Evolutionary conservation across 1,140 invertebrate genomes (phyloP).

Genomic region (Bombyx mori): ASM3026992v2 NC_085108.1:4377001-4377500

Average conservation of each 20-base stretch:
- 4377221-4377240: background rate
- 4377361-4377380: slow-evolving; percentile 22
- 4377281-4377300: background rate
- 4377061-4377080: no score
- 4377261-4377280: background rate
- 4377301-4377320: background rate
- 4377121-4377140: no score
- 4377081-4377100: no score
- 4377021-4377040: background rate
- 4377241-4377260: background rate
- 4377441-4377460: slow-evolving; percentile 14
- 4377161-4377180: background rate
- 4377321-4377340: background rate
- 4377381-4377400: slow-evolving; percentile 23
- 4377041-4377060: no score
- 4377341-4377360: slow-evolving; percentile 24
- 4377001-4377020: background rate
- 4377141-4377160: no score
- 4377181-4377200: background rate
- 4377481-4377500: background rate
- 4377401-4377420: slow-evolving; percentile 27
- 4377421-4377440: slow-evolving; percentile 19
- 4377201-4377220: background rate
- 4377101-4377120: no score
- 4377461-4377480: background rate